Percentiles rank a stretch among this genome's conserved stretches.
Evolutionary conservation across 2,888 invertebrate genomes (phyloP).

Genomic region (Quadroppia sp.): DNA sequence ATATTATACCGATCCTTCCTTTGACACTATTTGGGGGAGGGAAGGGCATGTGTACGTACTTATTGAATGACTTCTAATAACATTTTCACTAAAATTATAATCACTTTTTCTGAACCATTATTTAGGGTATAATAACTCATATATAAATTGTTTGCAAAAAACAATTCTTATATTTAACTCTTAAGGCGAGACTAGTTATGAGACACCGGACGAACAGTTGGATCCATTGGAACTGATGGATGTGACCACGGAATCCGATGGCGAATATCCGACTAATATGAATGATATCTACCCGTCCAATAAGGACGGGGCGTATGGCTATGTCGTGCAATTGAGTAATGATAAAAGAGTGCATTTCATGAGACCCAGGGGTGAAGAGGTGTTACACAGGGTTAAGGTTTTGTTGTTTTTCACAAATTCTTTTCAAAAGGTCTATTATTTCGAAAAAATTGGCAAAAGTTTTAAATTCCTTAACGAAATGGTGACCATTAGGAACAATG

Average conservation of each 20-base stretch:
- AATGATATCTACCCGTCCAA: neutral
- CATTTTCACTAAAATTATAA: no score
- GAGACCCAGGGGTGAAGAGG: neutral
- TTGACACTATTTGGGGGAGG: no score
- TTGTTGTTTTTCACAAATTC: neutral
- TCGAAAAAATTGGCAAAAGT: neutral
- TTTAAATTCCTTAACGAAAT: neutral
- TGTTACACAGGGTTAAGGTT: neutral
- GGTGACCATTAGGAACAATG: neutral
- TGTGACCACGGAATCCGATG: neutral
- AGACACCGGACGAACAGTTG: neutral
- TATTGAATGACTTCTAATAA: no score
- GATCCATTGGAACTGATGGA: neutral
- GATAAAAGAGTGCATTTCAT: no score
- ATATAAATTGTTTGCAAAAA: no score
- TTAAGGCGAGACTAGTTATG: no score
- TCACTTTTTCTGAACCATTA: no score
- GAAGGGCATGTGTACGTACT: no score
- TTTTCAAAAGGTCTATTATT: neutral
- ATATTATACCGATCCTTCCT: no score
- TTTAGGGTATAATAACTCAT: no score
- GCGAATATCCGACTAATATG: neutral
- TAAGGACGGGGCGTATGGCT: conserved; percentile 11
- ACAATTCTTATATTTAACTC: no score
- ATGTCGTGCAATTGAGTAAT: neutral